These are phyloP conservation scores for Monochamus alternatus DNA, from an alignment of 2,888 invertebrate genomes.

Conservation along the genomic window DNA sequence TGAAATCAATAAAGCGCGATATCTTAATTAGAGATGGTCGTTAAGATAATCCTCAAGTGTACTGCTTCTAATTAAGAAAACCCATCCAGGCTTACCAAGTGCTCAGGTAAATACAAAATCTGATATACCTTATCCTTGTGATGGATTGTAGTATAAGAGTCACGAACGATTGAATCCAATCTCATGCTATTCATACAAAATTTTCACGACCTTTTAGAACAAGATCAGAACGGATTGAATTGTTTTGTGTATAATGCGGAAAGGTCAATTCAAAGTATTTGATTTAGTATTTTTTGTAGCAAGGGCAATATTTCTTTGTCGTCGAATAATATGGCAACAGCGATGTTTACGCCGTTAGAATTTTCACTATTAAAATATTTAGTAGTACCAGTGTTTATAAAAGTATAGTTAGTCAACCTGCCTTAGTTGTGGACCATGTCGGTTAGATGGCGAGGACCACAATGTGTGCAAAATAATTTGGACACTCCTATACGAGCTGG, in stretches of 20 bases:
- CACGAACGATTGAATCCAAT: not conserved
- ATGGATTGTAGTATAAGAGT: not conserved
- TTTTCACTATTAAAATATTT: no score
- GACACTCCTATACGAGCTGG: no score
- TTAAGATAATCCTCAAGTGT: conserved; percentile 10
- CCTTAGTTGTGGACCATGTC: no score
- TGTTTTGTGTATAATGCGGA: not conserved
- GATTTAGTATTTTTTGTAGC: no score
- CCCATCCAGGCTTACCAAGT: not conserved
- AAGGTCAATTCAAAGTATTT: no score
- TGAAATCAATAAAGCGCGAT: conserved; percentile 2
- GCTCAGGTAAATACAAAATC: conserved; percentile 7
- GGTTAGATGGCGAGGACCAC: no score
- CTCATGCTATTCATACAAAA: not conserved
- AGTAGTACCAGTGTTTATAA: no score
- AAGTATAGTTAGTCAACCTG: no score
- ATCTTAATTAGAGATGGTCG: conserved; percentile 10
- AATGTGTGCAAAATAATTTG: no score
- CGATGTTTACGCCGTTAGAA: no score
- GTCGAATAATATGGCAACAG: no score
- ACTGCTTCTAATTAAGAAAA: conserved; percentile 4
- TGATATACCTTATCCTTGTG: not conserved
- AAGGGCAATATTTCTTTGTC: no score
- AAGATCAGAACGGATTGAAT: not conserved
- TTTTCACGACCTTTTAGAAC: not conserved